Base-by-base conservation (phyloP, 2,888 invertebrate genomes). In the Watsonalla cultraria region DNA sequence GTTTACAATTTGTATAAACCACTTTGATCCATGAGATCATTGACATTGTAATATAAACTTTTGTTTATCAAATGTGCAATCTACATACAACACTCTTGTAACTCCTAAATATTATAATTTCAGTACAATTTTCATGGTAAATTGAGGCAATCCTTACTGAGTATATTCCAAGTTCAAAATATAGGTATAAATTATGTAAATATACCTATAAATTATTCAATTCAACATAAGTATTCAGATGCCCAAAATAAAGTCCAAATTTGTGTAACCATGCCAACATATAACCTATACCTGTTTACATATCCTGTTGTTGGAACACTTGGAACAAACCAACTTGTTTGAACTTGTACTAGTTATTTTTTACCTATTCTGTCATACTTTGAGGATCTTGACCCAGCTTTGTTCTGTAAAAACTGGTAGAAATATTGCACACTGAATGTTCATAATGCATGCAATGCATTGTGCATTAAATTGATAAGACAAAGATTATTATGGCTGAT, bases 1-100 rank as follows among this genome's bases (percentile, higher is more conserved):
- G 62, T 68, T 68, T 62, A 66, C 59, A 58, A 54, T 62, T 57
- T 54, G 50, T 52, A 51, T 51, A 46, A 54, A 4, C 49, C 37
- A 13, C 58, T 51, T 51, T 48, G 61, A 48, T 51, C 42, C 56
- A n/a, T 54, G 37, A 55, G 62, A 62, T 57, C 57, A 62, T 57
- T 68, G 65, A 61, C 60, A 56, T 61, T 8, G 1, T 11, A 42
- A 42, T 11, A 42, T 37, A 37, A 37, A 37, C 37, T 37, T 37
- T 37, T 37, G 8, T 4, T 24, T 24, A 24, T 2, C 24, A 24
- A 24, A 24, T 24, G 24, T 24, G 24, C 42, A 42, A 42, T 42
- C 2, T 42, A 42, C 42, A 42, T 42, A 42, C 42, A 42, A 42
- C 42, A 42, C 11, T 42, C 11, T 2, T 42, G 24, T n/a, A 24